Conservation (phyloP, 2,113 vertebrate genomes). For the Xenopus borealis region DNA sequence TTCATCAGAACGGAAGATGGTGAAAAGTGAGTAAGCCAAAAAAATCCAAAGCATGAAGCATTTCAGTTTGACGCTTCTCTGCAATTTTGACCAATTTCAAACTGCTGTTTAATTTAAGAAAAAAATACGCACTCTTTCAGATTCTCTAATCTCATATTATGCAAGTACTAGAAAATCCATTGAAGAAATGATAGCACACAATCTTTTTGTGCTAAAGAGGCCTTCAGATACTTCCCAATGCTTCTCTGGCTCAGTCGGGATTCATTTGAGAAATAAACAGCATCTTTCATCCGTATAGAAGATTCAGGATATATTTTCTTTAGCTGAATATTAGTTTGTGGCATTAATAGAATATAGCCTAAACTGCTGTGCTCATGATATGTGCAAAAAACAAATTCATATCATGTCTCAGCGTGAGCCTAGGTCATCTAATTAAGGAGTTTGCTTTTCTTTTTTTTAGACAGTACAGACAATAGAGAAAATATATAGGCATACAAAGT, state of each 20-base stretch:
- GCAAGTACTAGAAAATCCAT: neutral
- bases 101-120: too few species aligned
- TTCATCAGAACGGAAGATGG: constrained; percentile 39
- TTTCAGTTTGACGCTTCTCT: neutral
- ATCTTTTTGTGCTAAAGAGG: neutral
- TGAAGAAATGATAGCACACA: neutral
- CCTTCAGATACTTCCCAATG: constrained; percentile 30
- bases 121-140: too few species aligned
- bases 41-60: neutral
- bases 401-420: constrained; percentile 72
- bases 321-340: constrained; percentile 65
- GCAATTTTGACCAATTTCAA: too few species aligned
- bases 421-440: constrained; percentile 75
- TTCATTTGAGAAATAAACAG: constrained; percentile 16
- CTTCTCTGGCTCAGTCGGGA: constrained; percentile 33
- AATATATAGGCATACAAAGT: too few species aligned
- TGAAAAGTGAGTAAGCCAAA: constrained; percentile 42
- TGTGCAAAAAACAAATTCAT: constrained; percentile 70
- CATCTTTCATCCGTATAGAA: constrained; percentile 45
- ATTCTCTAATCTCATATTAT: neutral
- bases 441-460: constrained; percentile 68
- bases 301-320: constrained; percentile 56
- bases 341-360: constrained; percentile 65
- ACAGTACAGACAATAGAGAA: constrained; percentile 57
- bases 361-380: constrained; percentile 72